Conservation (phyloP, 1,140 invertebrate genomes). For the Propsilocerus akamusi region DNA sequence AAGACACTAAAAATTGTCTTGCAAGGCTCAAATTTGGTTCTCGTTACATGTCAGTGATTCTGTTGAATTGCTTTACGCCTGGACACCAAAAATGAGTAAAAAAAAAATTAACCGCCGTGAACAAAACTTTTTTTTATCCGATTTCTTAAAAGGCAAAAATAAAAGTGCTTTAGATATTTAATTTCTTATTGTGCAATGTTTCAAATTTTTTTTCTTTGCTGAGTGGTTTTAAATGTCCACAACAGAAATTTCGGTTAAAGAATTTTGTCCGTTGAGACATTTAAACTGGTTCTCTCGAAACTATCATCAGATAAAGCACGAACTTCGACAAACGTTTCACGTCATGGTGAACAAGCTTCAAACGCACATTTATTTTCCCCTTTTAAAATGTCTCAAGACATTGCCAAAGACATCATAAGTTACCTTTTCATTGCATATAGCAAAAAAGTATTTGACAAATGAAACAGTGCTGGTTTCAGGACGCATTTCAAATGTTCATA, state of each 20-base stretch:
- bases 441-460: too few relatives aligned
- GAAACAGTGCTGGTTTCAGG: too few relatives aligned
- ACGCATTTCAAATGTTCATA: too few relatives aligned
- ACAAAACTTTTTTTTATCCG: neutral
- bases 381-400: neutral
- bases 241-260: neutral
- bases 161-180: neutral
- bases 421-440: too few relatives aligned
- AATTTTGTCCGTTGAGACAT: slow-evolving; percentile 1
- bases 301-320: neutral
- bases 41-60: too few relatives aligned
- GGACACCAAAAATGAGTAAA: too few relatives aligned
- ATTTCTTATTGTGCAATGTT: neutral
- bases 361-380: neutral
- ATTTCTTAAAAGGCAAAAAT: neutral
- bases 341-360: neutral
- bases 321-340: neutral
- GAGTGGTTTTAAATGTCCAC: neutral
- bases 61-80: too few relatives aligned
- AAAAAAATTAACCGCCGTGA: slow-evolving; percentile 1
- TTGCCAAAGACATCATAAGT: too few relatives aligned
- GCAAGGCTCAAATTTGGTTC: too few relatives aligned
- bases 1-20: too few relatives aligned
- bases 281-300: neutral
- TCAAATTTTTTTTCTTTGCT: too few relatives aligned